Evolutionary conservation across 2,113 vertebrate species (phyloP), one percentile per base, ranked within the genome.

Genomic region (Onychostoma macrolepis): DNA sequence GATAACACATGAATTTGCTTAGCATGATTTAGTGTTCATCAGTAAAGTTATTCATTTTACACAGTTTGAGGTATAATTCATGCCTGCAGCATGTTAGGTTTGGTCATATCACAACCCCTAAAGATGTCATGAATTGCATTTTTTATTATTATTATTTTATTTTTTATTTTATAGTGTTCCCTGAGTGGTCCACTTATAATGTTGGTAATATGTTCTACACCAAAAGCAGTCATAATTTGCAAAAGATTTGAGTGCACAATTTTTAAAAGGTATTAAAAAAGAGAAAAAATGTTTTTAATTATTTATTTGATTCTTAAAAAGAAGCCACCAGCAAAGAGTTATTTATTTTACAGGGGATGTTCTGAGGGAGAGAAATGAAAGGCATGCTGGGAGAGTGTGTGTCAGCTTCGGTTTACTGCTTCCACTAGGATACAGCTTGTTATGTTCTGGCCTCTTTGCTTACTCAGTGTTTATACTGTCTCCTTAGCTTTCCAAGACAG

Each of bases 381-480:
- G 36, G 58, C 80, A 33, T 75, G 33, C 67, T 48, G 80, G 80
- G 26, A 58, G 26, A 56, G 56, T 79, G 36, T 86, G 69, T 61
- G 24, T 69, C 75, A 69, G 43, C 28, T 50, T 61, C 41, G 72
- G 36, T 83, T 77, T 77, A 41, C 33, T 8, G n/a, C 85, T 85
- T 86, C 89, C 87, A 67, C 87, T 85, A 69, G 77, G 81, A 88
- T 81, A 85, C 77, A 72, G 69, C n/a, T 80, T 89, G 81, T 85
- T 88, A 80, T 79, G 85, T 79, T 86, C 81, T 80, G 75, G 24
- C 80, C 24, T 79, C 77, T 67, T 85, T 76, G 56, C 83, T 85
- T 87, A 75, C 85, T 78, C 75, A 28, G 33, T 89, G 75, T 89
- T 89, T 88, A 74, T 77, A 84, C 75, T 50, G 80, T 90, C 84